Base-by-base conservation (phyloP, 2,113 vertebrate genomes). In the Rhinolophus sinicus region DNA sequence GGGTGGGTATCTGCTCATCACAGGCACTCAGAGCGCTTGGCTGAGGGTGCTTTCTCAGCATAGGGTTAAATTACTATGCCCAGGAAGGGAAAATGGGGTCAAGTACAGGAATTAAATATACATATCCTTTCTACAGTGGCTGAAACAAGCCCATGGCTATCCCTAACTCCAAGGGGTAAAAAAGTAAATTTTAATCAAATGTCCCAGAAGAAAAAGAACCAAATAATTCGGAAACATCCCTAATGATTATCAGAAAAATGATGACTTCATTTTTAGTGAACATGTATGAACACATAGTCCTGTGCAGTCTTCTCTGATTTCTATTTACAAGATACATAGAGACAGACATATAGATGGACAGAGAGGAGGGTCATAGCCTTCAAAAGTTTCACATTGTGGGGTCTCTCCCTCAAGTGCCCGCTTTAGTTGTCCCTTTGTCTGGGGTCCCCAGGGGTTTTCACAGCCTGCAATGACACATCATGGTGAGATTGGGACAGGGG, bases 271-370 rank as follows among this genome's bases (percentile, higher is more conserved):
- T 19, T 87, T 15, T 16, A 35, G 10, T 47, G 14, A 12, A 33
- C 5, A 3, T 0, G 8, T n/a, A 18, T n/a, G 40, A 10, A 21
- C 3, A 28, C 3, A 2, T 0, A 3, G 8, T 22, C 11, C 67
- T 44, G 3, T 28, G 10, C 2, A 5, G 1, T 12, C 13, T 4
- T 52, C 60, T 72, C 44, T 35, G 47, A 88, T 22, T 26, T 54
- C 40, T 54, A 65, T 21, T 16, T 56, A 54, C 44, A 15, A 65
- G 38, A 12, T 50, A 21, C 4, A 28, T 12, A 22, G 52, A 72
- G 65, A 52, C 1, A 26, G 30, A 15, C 6, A 35, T 50, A 30
- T 4, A 28, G 60, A 30, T 10, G 6, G 24, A 18, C 5, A 62
- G 70, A 62, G 33, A 26, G 35, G 56, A 70, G 35, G 44, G n/a